Evolutionary conservation across 2,113 vertebrate species (phyloP), one percentile per base, ranked within the genome.

Genomic region (Machaerirhynchus nigripectus): DNA sequence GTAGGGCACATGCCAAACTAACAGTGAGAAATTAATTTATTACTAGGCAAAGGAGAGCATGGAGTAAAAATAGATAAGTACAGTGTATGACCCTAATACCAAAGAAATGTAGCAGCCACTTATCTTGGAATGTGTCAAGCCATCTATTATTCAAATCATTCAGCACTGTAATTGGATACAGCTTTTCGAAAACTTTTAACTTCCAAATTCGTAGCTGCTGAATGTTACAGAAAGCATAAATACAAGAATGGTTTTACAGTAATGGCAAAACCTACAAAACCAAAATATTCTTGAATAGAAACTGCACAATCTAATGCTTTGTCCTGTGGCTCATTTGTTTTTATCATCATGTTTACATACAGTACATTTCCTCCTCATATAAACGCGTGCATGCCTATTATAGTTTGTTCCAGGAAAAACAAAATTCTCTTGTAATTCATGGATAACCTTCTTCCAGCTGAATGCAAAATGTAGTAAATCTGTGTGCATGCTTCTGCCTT

Each of bases 41-140:
- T 98, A 97, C 96, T 93, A 97, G 96, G 97, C 95, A 97, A 96
- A 98, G 89, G 97, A 98, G 96, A 98, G 63, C 75, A 84, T 98
- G 96, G 96, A 98, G 96, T 98, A 98, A 98, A 98, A 99, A 98
- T 98, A 98, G 97, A 80, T 98, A 98, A 98, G 97, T 98, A 98
- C 95, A 97, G 98, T 98, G 98, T 98, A 98, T 98, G 98, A 97
- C 96, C 90, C 95, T 97, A 96, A 95, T 96, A 97, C 92, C 94
- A 94, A 92, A 97, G 96, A 97, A 98, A 95, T 97, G 94, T 97
- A 96, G 95, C 92, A 97, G 92, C 84, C 85, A 96, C 96, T 97
- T 97, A 93, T 93, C 95, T 97, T 97, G 75, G 92, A 97, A 91
- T 96, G 56, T 97, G 95, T 94, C 89, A 93, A 93, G 97, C 96